phyloP scores from a whole-genome alignment of 2,888 invertebrate genomes.

The Gandaritis pyraliata region DNA sequence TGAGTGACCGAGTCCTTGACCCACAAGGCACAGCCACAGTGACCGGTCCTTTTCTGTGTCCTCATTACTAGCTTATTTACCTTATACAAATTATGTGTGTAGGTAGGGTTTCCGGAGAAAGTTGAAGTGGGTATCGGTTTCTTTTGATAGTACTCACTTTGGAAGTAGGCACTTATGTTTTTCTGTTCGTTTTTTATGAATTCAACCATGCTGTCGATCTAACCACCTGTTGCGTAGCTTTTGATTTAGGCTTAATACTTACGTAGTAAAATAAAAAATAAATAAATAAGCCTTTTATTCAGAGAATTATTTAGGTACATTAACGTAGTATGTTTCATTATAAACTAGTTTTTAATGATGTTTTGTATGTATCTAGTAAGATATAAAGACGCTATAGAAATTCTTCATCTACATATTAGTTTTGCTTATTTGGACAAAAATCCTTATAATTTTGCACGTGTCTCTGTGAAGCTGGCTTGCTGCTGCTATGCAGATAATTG shows the following conservation, averaged over 20 bases:
- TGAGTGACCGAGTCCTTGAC: constrained; percentile 75
- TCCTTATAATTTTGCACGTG: constrained; percentile 17
- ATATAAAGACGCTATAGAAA: background rate
- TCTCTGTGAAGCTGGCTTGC: background rate
- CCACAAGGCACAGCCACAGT: constrained; percentile 49
- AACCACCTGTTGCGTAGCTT: too few species aligned
- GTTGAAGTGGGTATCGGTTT: constrained; percentile 16
- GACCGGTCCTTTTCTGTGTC: constrained; percentile 39
- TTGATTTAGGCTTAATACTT: too few species aligned
- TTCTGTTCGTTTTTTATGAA: background rate
- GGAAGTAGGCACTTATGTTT: background rate
- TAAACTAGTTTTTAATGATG: too few species aligned
- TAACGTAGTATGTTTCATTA: too few species aligned
- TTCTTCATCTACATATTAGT: background rate
- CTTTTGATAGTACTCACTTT: constrained; percentile 5
- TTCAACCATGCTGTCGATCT: background rate
- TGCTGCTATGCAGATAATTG: constrained; percentile 43
- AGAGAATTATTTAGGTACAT: too few species aligned
- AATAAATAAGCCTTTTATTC: too few species aligned
- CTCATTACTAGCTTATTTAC: constrained; percentile 43
- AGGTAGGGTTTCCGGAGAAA: constrained; percentile 36
- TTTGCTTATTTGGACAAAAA: constrained; percentile 10
- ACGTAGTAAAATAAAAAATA: too few species aligned
- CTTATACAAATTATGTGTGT: constrained; percentile 41
- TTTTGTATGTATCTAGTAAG: too few species aligned